A percentile compares a stretch with the other conserved stretches of the same genome.
These are phyloP conservation scores for Drosophila simulans DNA, from an alignment of 1,140 invertebrate genomes.

Conservation along the genomic window DNA sequence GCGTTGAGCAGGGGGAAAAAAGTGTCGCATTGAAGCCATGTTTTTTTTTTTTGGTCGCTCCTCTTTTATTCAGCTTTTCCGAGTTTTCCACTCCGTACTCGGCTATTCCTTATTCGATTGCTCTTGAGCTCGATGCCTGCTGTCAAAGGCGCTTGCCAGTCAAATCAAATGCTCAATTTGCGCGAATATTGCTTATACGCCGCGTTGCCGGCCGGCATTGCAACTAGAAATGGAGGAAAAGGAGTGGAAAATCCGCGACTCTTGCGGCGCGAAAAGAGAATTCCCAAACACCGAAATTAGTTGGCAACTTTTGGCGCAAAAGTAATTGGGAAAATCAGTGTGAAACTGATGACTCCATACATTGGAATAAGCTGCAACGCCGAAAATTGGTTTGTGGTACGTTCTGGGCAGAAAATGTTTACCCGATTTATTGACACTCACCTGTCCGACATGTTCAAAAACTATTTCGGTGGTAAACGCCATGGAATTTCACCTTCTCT, in stretches of 20 bases:
- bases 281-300: constrained; percentile 23
- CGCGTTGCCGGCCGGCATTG: constrained; percentile 11
- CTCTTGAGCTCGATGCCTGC: constrained; percentile 38
- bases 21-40: constrained; percentile 70
- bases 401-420: neutral
- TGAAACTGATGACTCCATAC: constrained; percentile 8
- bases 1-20: constrained; percentile 47
- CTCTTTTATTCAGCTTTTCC: constrained; percentile 30
- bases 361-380: neutral
- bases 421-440: constrained; percentile 38
- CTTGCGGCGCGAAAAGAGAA: neutral
- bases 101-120: constrained; percentile 31
- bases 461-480: constrained; percentile 41
- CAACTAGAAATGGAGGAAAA: constrained; percentile 7
- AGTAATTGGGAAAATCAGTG: constrained; percentile 46
- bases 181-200: constrained; percentile 72
- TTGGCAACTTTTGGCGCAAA: constrained; percentile 22
- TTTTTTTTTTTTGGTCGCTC: constrained; percentile 24
- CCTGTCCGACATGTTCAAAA: constrained; percentile 10
- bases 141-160: constrained; percentile 72
- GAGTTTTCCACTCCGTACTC: neutral
- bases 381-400: constrained; percentile 17
- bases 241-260: constrained; percentile 16
- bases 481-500: constrained; percentile 18
- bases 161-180: constrained; percentile 82